Base-by-base conservation (phyloP, 2,888 invertebrate genomes). In the Agrochola circellaris region DNA sequence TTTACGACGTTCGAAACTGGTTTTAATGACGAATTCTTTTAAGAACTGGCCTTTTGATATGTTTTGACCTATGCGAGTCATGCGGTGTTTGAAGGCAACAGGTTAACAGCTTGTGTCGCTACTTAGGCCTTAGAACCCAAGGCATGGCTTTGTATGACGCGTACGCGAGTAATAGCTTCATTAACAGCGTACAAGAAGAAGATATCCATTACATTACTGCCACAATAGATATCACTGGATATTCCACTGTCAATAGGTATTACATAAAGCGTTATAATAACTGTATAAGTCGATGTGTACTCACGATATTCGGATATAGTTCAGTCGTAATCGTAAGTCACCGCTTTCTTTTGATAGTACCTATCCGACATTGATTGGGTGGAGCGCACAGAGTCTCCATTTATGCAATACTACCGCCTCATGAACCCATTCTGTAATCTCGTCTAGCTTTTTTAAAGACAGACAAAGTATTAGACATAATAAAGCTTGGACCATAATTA, bases 331-430 rank as follows among this genome's bases (percentile, higher is more conserved):
- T 73, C 42, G 54, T 71, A 80, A 81, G 56, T 71, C 66, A 78
- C 76, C 38, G 73, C 82, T 86, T 86, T 89, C 87, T 84, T 86
- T 86, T 84, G 66, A 85, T 73, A 60, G 72, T 73, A n/a, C n/a
- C n/a, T n/a, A 75, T 75, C 75, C 78, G 82, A 84, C 88, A 90
- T 87, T 86, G 87, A 87, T 88, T 76, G 84, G 91, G 87, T 82
- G 87, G 86, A 89, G 77, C 81, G 34, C 61, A 65, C 67, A 60
- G 73, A 81, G 69, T 73, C 67, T 65, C 71, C 54, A 76, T 86
- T 88, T 89, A 86, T 81, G 87, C 69, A 89, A 90, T 74, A 73
- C 79, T 64, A 54, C 65, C 66, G 83, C 75, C 75, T 79, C 77
- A 67, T 89, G 82, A 74, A 81, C 79, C 75, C 71, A 86, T 89